A percentile compares a stretch with the other conserved stretches of the same genome.
Evolutionary conservation across 1,140 invertebrate genomes (phyloP).

Genomic region (Lordiphosa collinella): DNA sequence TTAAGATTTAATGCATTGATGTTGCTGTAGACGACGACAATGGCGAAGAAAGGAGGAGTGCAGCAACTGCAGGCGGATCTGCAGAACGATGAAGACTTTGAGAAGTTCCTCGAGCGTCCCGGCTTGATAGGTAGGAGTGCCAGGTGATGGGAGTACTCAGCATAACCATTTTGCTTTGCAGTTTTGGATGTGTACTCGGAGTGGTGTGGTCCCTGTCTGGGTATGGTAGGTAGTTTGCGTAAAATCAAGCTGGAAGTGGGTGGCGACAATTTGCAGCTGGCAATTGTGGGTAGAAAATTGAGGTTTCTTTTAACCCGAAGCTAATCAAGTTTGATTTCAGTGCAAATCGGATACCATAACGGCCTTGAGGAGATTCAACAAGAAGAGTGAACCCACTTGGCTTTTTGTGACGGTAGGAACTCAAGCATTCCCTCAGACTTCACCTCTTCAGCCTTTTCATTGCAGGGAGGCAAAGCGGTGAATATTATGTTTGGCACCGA

Average conservation of each 20-base stretch:
- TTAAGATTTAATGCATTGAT: slow-evolving; percentile 6
- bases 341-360: slow-evolving; percentile 89
- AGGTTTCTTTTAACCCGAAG: background rate
- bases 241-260: slow-evolving; percentile 94
- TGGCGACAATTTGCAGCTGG: slow-evolving; percentile 89
- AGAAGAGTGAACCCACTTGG: slow-evolving; percentile 94
- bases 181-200: slow-evolving; percentile 95
- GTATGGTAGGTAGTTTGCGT: slow-evolving; percentile 92
- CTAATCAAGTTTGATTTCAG: slow-evolving; percentile 20
- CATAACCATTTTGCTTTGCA: slow-evolving; percentile 62
- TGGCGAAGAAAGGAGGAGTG: slow-evolving; percentile 86
- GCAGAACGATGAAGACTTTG: slow-evolving; percentile 91
- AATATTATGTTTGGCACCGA: slow-evolving; percentile 92
- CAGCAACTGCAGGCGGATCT: slow-evolving; percentile 89
- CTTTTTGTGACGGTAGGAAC: slow-evolving; percentile 89
- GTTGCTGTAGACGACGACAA: slow-evolving; percentile 37
- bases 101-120: slow-evolving; percentile 86
- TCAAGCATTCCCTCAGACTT: background rate
- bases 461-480: slow-evolving; percentile 84
- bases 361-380: slow-evolving; percentile 88
- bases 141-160: too few relatives aligned
- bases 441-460: background rate
- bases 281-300: slow-evolving; percentile 83
- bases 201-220: slow-evolving; percentile 94
- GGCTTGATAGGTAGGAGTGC: slow-evolving; percentile 86